Evolutionary conservation across 2,797 vertebrate species (phyloP).

Genomic region (Chrysocyon brachyurus): DNA sequence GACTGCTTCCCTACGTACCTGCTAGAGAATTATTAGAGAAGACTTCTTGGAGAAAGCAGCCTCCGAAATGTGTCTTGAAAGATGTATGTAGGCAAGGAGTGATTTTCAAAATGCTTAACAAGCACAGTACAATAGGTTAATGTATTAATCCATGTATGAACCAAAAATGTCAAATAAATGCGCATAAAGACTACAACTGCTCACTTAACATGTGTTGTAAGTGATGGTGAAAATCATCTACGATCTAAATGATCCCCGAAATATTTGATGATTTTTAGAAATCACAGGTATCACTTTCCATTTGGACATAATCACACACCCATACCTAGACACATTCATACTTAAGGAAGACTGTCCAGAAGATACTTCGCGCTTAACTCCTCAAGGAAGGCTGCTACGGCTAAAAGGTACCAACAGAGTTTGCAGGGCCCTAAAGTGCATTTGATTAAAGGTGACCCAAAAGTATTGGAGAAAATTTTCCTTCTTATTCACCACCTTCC

Average conservation of each 20-base stretch:
- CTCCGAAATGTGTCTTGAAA: constrained; percentile 14
- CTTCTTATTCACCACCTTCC: background rate
- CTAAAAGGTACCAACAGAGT: background rate
- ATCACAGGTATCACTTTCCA: background rate
- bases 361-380: background rate
- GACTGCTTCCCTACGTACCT: background rate
- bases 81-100: background rate
- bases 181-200: background rate
- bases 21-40: background rate
- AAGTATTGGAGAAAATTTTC: background rate
- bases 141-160: background rate
- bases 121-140: background rate
- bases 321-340: background rate
- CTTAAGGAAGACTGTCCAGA: background rate
- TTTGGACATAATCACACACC: background rate
- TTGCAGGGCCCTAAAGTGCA: background rate
- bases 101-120: constrained; percentile 32
- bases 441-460: background rate
- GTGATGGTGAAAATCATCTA: background rate
- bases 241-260: background rate
- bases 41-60: background rate
- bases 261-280: constrained; percentile 40
- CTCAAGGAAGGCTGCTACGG: background rate
- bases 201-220: background rate
- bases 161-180: background rate